Evolutionary conservation across 1,140 invertebrate species (phyloP).

Genomic region (Metaphire vulgaris): DNA sequence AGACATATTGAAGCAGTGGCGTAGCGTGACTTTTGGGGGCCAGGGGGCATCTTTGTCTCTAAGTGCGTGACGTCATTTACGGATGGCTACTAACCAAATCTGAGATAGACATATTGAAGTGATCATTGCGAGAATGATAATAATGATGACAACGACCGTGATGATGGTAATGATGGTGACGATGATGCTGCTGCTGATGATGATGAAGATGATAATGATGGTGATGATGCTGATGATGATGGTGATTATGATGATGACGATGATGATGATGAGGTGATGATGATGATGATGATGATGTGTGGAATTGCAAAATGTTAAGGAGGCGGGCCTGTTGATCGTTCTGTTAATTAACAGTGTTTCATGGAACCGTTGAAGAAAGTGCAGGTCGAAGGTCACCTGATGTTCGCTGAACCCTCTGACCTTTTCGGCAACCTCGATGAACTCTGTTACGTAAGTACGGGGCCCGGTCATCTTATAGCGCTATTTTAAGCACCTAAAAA

Average conservation of each 20-base stretch:
- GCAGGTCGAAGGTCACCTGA: conserved; percentile 64
- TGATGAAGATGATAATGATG: conserved; percentile 3
- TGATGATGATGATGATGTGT: conserved; percentile 10
- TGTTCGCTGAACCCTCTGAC: conserved; percentile 64
- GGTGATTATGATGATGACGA: conserved; percentile 10
- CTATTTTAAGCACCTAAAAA: too few relatives aligned
- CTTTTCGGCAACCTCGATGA: conserved; percentile 67
- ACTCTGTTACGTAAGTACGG: conserved; percentile 61
- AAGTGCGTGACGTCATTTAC: too few relatives aligned
- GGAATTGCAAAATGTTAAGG: background rate
- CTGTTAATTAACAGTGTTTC: conserved; percentile 57
- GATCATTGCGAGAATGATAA: background rate
- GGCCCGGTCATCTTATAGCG: too few relatives aligned
- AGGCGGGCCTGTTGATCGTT: background rate
- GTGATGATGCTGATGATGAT: conserved; percentile 12
- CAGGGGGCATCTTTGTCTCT: too few relatives aligned
- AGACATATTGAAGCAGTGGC: too few relatives aligned
- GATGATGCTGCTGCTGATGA: background rate
- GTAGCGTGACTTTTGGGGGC: too few relatives aligned
- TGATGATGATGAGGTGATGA: conserved; percentile 12
- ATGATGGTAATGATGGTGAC: background rate
- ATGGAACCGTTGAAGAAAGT: conserved; percentile 67
- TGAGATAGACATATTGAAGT: too few relatives aligned
- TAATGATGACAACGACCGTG: background rate
- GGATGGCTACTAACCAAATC: too few relatives aligned